Evolutionary conservation across 2,888 invertebrate genomes (phyloP), one percentile per base, ranked within the genome.

Genomic region (Eurytoma adleriae): DNA sequence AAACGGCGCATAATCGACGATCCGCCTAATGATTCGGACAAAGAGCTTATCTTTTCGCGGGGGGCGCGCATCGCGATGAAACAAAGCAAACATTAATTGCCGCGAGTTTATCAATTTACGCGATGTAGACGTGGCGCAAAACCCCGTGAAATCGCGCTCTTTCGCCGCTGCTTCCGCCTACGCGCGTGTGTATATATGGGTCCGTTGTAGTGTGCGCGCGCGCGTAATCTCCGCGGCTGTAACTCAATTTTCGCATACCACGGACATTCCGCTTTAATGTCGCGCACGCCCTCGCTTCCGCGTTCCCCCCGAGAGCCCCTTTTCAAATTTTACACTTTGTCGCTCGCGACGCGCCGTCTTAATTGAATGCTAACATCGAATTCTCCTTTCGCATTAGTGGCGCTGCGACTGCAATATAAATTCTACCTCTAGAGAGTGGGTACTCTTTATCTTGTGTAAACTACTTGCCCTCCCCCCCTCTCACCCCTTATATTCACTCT

Each of bases 1-100:
- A 69, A 69, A 57, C 57, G 57, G 14, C 18, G 40, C 18, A 69
- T 69, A 69, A 69, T 69, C 57, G 54, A 40, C 56, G 57, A 69
- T 69, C 56, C 57, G 20, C 27, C n/a, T 40, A 69, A 69, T 69
- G 69, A 69, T 69, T 69, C 14, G 69, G 12, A 57, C 57, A 69
- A 69, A 69, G 69, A 52, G 69, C 69, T 69, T 56, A 69, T 69
- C 69, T 69, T 69, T 69, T 69, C 56, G 56, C 18, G 40, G 59
- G 1, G 59, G 20, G 12, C 12, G 20, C 62, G 62, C 69, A 16
- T 71, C 71, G 61, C 61, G 61, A 61, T 71, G 48, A 62, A 72
- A 61, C 62, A 72, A 62, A 72, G 62, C 72, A 72, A 72, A 62
- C 72, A 62, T 62, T 52, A 72, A 72, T 72, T 62, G 72, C 10